Evolutionary conservation across 1,140 invertebrate genomes (phyloP).

Genomic region (Listronotus bonariensis): DNA sequence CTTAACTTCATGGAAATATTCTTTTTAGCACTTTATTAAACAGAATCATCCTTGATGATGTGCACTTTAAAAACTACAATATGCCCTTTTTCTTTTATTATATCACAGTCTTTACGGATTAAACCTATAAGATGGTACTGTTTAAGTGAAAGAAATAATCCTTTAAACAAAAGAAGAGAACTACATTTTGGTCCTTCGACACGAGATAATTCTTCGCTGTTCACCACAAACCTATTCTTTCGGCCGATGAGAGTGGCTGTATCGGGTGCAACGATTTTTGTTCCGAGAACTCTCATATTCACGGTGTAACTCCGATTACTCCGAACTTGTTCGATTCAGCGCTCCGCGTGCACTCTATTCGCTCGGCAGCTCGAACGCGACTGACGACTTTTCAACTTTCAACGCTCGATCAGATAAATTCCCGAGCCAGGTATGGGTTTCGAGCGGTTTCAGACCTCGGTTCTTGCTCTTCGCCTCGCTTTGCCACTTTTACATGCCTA

Average conservation of each 20-base stretch:
- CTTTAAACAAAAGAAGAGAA: constrained; percentile 2
- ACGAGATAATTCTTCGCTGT: constrained; percentile 5
- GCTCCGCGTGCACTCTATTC: constrained; percentile 1
- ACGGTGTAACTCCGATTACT: constrained; percentile 5
- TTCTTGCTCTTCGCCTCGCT: constrained; percentile 22
- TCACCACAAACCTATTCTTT: constrained; percentile 13
- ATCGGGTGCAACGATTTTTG: constrained; percentile 26
- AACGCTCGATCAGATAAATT: constrained; percentile 37
- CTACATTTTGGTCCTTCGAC: constrained; percentile 20
- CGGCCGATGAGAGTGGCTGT: background rate
- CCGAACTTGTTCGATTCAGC: background rate
- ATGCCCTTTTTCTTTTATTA: background rate
- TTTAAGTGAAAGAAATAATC: constrained; percentile 12
- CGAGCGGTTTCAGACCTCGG: constrained; percentile 14
- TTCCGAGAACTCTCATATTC: constrained; percentile 22
- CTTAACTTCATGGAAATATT: constrained; percentile 26
- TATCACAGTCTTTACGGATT: constrained; percentile 24
- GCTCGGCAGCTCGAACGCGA: constrained; percentile 26
- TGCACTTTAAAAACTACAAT: background rate
- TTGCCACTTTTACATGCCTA: constrained; percentile 36
- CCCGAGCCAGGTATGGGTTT: constrained; percentile 34
- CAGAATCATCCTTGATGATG: constrained; percentile 10
- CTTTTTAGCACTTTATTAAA: constrained; percentile 11
- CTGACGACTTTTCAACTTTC: constrained; percentile 38
- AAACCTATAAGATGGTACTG: background rate